Base-by-base conservation (phyloP, 2,888 invertebrate genomes). In the Morpho achilles region DNA sequence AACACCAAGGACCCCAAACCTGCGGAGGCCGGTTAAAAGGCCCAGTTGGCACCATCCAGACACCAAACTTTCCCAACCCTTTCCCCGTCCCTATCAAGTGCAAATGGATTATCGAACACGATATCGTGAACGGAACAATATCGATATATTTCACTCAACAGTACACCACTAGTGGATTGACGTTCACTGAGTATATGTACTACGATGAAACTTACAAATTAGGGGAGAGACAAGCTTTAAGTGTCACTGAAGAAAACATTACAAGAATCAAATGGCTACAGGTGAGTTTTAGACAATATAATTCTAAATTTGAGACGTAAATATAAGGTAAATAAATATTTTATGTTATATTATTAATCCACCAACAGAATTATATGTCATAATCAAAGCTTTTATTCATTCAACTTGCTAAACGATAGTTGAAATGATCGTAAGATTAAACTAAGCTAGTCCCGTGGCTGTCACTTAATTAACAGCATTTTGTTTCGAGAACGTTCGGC, bases 101-200 rank as follows among this genome's bases (percentile, higher is more conserved):
- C 80, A 93, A 94, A 69, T 98, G 97, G 97, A 92, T 97, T 60
- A 96, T 98, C 75, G 84, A 87, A 61, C 95, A 96, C 74, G 94
- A 95, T n/a, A 94, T 95, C 64, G 91, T 91, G 59, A 94, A 95
- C 70, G 93, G 94, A 8, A 94, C 95, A 53, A 96, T 97, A 74
- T 93, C 96, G 66, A 92, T 98, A 66, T 97, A 97, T 77, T 93
- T 98, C 69, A 97, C 97, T 2, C 97, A 98, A 76, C 93, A 96
- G 70, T 98, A 95, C 87, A 95, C 96, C 48, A 94, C 94, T 68
- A 94, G 94, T 71, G 96, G 96, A 0, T 82, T 96, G 7, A 93
- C 92, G 51, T 95, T 96, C 77, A 95, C 94, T 40, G 95, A 95
- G 77, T 95, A 95, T 74, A 92, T 94, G 80, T 94, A 94, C 70